These are phyloP conservation scores for Sorex fumeus DNA, from an alignment of 2,113 vertebrate genomes.

Conservation along the genomic window DNA sequence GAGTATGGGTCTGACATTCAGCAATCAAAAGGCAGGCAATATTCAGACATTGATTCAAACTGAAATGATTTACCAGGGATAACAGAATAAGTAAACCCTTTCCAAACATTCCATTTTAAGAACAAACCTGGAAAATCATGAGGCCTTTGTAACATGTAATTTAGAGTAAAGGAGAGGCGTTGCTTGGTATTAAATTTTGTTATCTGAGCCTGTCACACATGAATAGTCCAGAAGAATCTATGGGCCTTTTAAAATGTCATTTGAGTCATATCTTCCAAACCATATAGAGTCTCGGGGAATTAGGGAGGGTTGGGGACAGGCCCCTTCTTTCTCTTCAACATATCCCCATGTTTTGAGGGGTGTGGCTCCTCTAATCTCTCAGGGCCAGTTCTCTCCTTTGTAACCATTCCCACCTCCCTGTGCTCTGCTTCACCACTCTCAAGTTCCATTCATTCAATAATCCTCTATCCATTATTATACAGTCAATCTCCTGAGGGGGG, in stretches of 20 bases:
- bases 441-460: slow-evolving; percentile 12
- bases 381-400: not conserved
- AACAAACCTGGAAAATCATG: slow-evolving; percentile 12
- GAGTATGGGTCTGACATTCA: not conserved
- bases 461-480: not conserved
- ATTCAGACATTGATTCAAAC: not conserved
- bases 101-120: not conserved
- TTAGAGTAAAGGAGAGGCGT: not conserved
- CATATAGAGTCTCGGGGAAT: not conserved
- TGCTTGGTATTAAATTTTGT: not conserved
- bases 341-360: not conserved
- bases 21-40: not conserved
- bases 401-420: too few species aligned
- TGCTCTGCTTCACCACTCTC: not conserved
- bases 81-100: not conserved
- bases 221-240: not conserved
- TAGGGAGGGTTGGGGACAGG: not conserved
- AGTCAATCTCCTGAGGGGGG: slow-evolving; percentile 8
- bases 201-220: not conserved
- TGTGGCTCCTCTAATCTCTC: not conserved
- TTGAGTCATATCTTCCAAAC: slow-evolving; percentile 26
- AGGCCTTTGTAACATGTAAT: not conserved
- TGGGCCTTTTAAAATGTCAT: not conserved
- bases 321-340: not conserved
- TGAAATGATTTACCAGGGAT: slow-evolving; percentile 16